These are phyloP conservation scores for Centropus bengalensis DNA, from an alignment of 2,113 vertebrate species.

Conservation along the genomic window DNA sequence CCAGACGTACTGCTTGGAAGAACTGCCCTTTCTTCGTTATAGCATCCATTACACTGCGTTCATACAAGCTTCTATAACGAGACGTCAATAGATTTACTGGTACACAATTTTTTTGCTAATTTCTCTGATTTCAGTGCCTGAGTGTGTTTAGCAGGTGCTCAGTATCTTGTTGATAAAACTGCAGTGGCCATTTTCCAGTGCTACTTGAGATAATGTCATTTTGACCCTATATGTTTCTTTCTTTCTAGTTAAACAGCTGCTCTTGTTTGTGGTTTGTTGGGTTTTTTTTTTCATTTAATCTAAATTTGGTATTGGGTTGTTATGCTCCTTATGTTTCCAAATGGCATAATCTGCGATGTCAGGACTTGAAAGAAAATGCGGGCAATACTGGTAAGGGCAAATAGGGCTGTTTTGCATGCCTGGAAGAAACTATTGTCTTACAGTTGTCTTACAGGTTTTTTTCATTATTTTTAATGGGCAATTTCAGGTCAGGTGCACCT, in stretches of 20 bases:
- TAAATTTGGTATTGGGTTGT: neutral
- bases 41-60: neutral
- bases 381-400: neutral
- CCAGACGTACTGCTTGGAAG: neutral
- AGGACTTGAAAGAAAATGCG: neutral
- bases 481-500: neutral
- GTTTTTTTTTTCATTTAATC: neutral
- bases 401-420: neutral
- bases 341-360: neutral
- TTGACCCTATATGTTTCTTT: neutral
- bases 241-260: neutral
- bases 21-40: neutral
- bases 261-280: neutral
- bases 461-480: neutral
- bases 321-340: neutral
- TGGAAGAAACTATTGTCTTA: conserved; percentile 1
- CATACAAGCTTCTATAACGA: neutral
- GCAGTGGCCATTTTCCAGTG: neutral
- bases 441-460: neutral
- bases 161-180: neutral
- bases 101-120: neutral
- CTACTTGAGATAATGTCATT: neutral
- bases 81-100: neutral
- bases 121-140: rapidly evolving
- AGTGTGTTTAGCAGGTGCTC: neutral